Percentiles rank a stretch among this genome's conserved stretches.
Conservation (phyloP, 2,113 vertebrate genomes). For the Prionailurus bengalensis region DNA sequence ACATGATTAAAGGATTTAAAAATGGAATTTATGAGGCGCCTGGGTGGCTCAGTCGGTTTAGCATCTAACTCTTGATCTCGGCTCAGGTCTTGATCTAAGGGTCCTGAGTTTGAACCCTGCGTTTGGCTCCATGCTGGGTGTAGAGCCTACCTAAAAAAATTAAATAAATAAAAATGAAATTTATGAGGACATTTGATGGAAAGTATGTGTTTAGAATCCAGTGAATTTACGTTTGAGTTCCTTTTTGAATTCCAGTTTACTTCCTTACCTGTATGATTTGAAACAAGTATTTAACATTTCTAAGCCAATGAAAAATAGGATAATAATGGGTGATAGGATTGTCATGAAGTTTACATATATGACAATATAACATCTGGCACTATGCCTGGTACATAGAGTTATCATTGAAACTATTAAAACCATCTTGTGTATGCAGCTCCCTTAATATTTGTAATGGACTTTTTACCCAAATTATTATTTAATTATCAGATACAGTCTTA, state of each 20-base stretch:
- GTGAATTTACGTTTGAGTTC: conserved; percentile 9
- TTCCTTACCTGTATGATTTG: conserved; percentile 9
- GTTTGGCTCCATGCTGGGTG: too few species aligned
- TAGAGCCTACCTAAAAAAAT: too few species aligned
- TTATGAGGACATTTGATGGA: background rate
- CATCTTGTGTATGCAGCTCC: background rate
- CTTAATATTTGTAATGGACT: background rate
- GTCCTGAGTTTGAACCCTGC: too few species aligned
- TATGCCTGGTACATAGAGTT: background rate
- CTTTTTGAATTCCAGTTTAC: conserved; percentile 18
- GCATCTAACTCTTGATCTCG: too few species aligned
- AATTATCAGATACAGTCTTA: conserved; percentile 17
- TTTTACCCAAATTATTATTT: conserved; percentile 44
- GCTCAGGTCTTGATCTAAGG: too few species aligned
- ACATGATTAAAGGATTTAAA: background rate
- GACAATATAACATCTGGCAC: background rate
- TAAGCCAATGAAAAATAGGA: background rate
- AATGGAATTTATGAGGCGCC: background rate
- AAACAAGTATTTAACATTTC: conserved; percentile 9
- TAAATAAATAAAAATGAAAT: background rate
- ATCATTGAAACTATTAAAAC: conserved; percentile 29
- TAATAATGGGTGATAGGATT: background rate
- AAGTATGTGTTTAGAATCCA: background rate
- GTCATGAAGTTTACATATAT: background rate
- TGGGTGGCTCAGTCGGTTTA: too few species aligned